Conservation (phyloP, 2,888 invertebrate genomes). For the Teleogryllus oceanicus region DNA sequence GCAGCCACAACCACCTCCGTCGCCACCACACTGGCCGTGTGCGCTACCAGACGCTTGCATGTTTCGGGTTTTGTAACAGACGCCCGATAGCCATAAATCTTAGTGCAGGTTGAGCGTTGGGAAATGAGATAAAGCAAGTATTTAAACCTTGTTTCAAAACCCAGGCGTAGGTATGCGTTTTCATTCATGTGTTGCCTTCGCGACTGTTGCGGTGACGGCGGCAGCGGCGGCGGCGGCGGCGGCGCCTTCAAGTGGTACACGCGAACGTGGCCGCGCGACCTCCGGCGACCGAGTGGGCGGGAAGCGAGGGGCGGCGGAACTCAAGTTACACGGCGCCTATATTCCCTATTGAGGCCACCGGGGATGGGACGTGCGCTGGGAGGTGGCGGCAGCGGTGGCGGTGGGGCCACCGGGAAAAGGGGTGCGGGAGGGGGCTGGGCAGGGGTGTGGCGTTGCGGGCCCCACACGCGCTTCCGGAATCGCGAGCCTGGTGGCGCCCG, state of each 20-base stretch:
- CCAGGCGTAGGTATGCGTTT: slow-evolving; percentile 2
- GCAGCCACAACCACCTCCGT: not conserved
- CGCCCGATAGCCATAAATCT: slow-evolving; percentile 18
- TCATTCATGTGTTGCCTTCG: not conserved
- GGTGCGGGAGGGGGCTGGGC: no score
- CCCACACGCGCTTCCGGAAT: no score
- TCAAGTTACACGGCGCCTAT: no score
- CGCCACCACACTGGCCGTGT: not conserved
- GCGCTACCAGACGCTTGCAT: slow-evolving; percentile 18
- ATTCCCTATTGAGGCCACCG: no score
- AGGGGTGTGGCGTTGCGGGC: no score
- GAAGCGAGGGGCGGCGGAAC: no score
- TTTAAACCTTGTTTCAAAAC: not conserved
- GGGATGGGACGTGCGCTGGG: no score
- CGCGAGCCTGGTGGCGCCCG: no score
- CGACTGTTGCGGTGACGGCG: not conserved
- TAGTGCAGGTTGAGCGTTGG: not conserved
- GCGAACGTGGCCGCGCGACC: no score
- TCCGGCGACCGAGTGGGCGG: no score
- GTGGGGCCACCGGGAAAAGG: no score
- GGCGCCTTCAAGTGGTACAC: not conserved
- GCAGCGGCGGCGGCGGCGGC: not conserved
- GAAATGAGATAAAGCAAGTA: slow-evolving; percentile 18
- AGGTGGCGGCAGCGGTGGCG: no score
- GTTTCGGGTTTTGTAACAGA: not conserved